Evolutionary conservation across 2,888 invertebrate species (phyloP).

Genomic region (Mactromeris polynyma): DNA sequence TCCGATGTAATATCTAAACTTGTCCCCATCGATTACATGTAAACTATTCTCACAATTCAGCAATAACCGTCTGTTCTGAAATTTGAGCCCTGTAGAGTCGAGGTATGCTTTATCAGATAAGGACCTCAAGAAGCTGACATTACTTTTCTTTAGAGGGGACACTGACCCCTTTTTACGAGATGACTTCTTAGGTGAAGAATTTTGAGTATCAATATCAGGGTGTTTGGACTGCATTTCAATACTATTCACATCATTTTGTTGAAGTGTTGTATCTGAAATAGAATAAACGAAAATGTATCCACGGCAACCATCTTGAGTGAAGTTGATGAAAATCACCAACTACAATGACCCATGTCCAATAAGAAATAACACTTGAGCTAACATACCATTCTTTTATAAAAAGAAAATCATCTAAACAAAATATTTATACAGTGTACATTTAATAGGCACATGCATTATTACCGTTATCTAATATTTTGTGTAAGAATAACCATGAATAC

Average conservation of each 20-base stretch:
- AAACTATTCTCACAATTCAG: conserved; percentile 80
- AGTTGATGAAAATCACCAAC: too few relatives aligned
- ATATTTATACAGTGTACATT: too few relatives aligned
- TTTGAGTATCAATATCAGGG: not conserved
- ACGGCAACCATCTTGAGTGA: too few relatives aligned
- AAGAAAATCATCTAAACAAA: too few relatives aligned
- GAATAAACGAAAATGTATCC: too few relatives aligned
- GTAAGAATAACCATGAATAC: too few relatives aligned
- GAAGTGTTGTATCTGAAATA: too few relatives aligned
- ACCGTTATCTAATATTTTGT: too few relatives aligned
- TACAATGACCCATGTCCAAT: too few relatives aligned
- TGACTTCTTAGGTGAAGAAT: conserved; percentile 21
- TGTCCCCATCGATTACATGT: conserved; percentile 82
- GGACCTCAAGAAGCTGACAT: conserved; percentile 57
- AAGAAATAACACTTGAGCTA: too few relatives aligned
- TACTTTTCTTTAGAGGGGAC: conserved; percentile 32
- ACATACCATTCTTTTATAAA: too few relatives aligned
- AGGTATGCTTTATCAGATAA: conserved; percentile 64
- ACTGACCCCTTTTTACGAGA: conserved; percentile 27
- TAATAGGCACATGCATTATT: too few relatives aligned
- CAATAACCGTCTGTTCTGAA: conserved; percentile 77
- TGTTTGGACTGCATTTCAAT: not conserved
- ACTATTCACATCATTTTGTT: not conserved
- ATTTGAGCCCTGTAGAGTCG: conserved; percentile 57
- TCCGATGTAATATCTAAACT: conserved; percentile 81